Evolutionary conservation across 1,140 invertebrate species (phyloP), one percentile per base, ranked within the genome.

Genomic region (Steinernema khuongi): DNA sequence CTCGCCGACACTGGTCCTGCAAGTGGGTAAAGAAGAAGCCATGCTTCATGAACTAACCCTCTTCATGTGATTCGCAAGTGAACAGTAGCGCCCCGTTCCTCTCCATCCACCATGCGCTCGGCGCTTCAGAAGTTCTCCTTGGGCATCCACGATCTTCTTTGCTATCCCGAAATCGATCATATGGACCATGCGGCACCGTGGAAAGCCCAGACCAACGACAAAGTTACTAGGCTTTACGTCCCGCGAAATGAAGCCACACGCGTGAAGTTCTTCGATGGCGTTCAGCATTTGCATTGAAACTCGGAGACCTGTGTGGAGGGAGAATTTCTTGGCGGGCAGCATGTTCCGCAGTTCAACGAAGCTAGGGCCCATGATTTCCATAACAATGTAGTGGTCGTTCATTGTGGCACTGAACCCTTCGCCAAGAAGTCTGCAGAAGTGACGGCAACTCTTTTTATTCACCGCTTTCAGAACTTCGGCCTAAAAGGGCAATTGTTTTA

Each of bases 211-310:
- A 26, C 50, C 50, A n/a, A 60, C 50, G 50, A 60, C 50, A 26
- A 60, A 60, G 50, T 60, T 60, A 22, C 50, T 60, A 14, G 50
- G 50, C 50, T 60, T 60, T 4, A 60, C 22, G 50, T 60, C 50
- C 7, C 50, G 50, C 4, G 50, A 60, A 22, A 60, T 26, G 50
- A 60, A 60, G 4, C 50, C 50, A 22, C 7, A 7, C 19, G 7
- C 50, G 50, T 60, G 50, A 26, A 60, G 50, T 60, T 60, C 50
- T 60, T 60, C 50, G 50, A 60, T 60, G 50, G 7, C 19, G 22
- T 60, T 60, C 14, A 60, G 50, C 50, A 60, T 60, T 22, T 60
- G 50, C 50, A 60, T 60, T 22, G 50, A 17, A 14, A 26, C 50
- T 2, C 50, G 50, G 26, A 60, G 50, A 60, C 50, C 26, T 22